These are phyloP conservation scores for Callipepla californica DNA, from an alignment of 2,113 vertebrate genomes.

Conservation along the genomic window DNA sequence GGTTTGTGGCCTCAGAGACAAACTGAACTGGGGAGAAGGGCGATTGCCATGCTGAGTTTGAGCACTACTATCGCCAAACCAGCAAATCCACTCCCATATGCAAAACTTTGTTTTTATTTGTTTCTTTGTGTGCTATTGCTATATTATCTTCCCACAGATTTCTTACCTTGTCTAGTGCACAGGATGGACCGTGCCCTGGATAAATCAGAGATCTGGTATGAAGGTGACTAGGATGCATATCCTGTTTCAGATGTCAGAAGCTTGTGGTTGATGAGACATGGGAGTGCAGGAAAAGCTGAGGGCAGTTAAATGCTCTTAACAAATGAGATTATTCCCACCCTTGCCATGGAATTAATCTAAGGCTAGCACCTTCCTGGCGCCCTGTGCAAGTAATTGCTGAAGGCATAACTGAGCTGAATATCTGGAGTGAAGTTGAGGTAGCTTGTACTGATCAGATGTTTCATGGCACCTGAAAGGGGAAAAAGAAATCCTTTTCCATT, in stretches of 20 bases:
- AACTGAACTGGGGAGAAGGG: not conserved
- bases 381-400: accelerated
- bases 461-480: not conserved
- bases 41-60: not conserved
- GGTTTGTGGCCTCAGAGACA: not conserved
- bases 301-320: not conserved
- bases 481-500: not conserved
- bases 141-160: not conserved
- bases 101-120: not conserved
- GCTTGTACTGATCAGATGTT: not conserved
- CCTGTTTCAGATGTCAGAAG: not conserved
- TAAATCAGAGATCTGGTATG: not conserved
- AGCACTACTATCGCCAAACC: not conserved
- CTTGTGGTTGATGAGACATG: not conserved
- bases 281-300: not conserved
- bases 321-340: not conserved
- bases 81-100: not conserved
- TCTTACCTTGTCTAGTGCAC: accelerated
- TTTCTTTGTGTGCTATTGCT: not conserved
- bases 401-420: too few species aligned
- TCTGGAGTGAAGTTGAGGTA: not conserved
- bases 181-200: not conserved
- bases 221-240: not conserved
- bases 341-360: not conserved
- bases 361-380: not conserved